Conservation (phyloP, 2,113 vertebrate genomes). For the Gavialis gangeticus region DNA sequence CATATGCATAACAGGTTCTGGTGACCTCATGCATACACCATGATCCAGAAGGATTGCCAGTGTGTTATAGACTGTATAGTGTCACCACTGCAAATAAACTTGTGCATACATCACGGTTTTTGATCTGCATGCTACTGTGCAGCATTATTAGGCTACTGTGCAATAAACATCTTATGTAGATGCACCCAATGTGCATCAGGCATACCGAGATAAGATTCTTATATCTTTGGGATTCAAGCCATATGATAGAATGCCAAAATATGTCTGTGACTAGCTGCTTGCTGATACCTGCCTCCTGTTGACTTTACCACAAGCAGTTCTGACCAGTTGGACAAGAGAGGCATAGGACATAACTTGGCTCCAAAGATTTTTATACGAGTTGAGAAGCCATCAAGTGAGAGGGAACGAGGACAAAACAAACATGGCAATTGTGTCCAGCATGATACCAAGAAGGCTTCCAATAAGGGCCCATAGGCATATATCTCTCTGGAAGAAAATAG, state of each 20-base stretch:
- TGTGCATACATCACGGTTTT: background rate
- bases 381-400: background rate
- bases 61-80: background rate
- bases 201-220: background rate
- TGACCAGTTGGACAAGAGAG: background rate
- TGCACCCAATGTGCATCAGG: background rate
- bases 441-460: background rate
- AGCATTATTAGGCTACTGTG: no score
- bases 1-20: no score
- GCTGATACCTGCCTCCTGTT: background rate
- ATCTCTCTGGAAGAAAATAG: accelerated
- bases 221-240: background rate
- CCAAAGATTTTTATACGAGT: background rate
- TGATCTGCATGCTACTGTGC: no score
- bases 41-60: background rate
- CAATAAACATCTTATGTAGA: no score
- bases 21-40: no score
- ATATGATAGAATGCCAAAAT: background rate
- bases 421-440: background rate
- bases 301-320: background rate
- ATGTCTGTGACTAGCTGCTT: background rate
- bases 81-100: background rate
- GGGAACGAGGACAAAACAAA: background rate
- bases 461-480: background rate
- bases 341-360: background rate